Evolutionary conservation across 2,113 vertebrate genomes (phyloP), one percentile per base, ranked within the genome.

Genomic region (Toxotes jaculatrix): DNA sequence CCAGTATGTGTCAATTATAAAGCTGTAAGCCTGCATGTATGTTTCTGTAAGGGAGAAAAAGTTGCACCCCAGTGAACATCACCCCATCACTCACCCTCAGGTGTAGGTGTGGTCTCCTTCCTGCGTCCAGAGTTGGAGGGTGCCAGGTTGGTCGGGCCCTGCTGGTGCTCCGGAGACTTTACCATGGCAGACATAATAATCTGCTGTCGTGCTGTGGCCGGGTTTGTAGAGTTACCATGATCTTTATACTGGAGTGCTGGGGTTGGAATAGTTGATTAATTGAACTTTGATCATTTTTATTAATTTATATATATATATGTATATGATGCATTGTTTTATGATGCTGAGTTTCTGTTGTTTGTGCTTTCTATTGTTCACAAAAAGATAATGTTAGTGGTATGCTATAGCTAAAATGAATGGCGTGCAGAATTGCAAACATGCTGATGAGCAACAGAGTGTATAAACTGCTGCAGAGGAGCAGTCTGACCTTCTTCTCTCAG

Each of bases 81-180:
- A 0, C n/a, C 13, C 6, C 4, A 16, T 64, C 2, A 90, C 95
- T 63, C 92, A 99, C 98, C 98, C 83, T 99, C 98, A 2, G 97
- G 96, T 0, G 97, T 97, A 4, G 51, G 51, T n/a, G 97, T 93
- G 0, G 96, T 90, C 70, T 98, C 98, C 93, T 99, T 99, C 88
- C 98, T 95, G 89, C 97, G 97, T 60, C 96, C 97, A n/a, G 98
- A 98, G 43, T 95, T 97, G 5, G 97, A 96, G 0, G 98, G 95
- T 36, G 95, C 95, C 2, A 99, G 91, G 71, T 91, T 96, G 92
- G 96, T 92, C 0, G 97, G 96, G 51, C 95, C 97, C 82, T 97
- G 96, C 93, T 99, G 98, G 89, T 99, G 98, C 90, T 99, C 98
- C 0, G 98, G 98, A 0, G 98, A 99, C 87, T 98, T 97, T 70